phyloP scores from a whole-genome alignment of 1,140 invertebrate genomes.

The Stegodyphus dumicola region DNA sequence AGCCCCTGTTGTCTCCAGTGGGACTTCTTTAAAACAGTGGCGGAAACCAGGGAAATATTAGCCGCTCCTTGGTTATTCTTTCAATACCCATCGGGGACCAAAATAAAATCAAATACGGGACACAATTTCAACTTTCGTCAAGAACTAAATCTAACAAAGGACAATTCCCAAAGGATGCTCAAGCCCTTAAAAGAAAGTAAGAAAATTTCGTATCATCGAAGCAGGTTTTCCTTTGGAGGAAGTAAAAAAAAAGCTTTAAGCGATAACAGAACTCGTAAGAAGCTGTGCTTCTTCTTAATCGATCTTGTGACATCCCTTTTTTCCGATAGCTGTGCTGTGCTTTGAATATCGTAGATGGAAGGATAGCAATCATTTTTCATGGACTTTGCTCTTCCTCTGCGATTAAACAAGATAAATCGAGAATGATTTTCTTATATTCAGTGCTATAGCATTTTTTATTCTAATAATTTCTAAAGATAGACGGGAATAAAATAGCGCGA shows the following conservation, averaged over 20 bases:
- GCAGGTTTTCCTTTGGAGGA: too few species aligned
- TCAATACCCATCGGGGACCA: background rate
- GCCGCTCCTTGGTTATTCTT: too few species aligned
- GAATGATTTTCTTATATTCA: too few species aligned
- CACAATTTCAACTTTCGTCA: background rate
- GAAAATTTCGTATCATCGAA: background rate
- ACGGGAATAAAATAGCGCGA: too few species aligned
- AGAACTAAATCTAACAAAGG: background rate
- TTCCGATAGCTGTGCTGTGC: constrained; percentile 11
- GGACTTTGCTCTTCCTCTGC: constrained; percentile 10
- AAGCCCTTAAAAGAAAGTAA: background rate
- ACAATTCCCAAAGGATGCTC: background rate
- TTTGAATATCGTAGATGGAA: constrained; percentile 16
- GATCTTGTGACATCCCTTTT: constrained; percentile 16
- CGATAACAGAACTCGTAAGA: constrained; percentile 26
- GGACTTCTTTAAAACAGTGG: too few species aligned
- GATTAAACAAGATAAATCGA: constrained; percentile 40
- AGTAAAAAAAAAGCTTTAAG: background rate
- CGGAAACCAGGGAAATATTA: too few species aligned
- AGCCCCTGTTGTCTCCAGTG: too few species aligned
- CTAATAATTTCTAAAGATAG: too few species aligned
- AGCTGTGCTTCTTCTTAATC: background rate
- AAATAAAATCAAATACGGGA: constrained; percentile 6
- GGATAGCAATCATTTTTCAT: constrained; percentile 34
- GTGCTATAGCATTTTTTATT: too few species aligned